phyloP scores from a whole-genome alignment of 2,797 vertebrate genomes.

The Scarus forsteni region DNA sequence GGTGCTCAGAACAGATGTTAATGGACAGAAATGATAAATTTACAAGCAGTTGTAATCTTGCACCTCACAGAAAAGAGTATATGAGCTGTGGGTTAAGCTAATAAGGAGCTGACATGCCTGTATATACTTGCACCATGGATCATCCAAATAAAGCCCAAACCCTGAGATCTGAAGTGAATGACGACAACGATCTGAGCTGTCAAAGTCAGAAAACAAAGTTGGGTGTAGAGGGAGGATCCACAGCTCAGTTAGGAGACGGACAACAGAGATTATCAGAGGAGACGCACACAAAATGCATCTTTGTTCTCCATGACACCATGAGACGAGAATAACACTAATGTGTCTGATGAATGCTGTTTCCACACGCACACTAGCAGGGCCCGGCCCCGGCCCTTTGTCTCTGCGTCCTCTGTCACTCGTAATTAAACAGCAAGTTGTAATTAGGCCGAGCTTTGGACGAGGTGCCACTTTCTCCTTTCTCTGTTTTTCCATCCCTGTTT shows the following conservation, averaged over 20 bases:
- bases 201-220: constrained; percentile 1
- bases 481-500: constrained; percentile 46
- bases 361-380: constrained; percentile 14
- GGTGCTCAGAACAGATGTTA: too few relatives aligned
- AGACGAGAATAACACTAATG: constrained; percentile 42
- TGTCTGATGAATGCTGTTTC: constrained; percentile 52
- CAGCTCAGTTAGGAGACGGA: constrained; percentile 4
- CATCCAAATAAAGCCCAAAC: background rate
- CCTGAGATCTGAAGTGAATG: background rate
- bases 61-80: too few relatives aligned
- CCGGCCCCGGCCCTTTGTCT: constrained; percentile 46
- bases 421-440: constrained; percentile 64
- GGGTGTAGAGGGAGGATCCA: constrained; percentile 1
- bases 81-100: too few relatives aligned
- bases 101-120: too few relatives aligned
- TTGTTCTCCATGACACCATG: constrained; percentile 36
- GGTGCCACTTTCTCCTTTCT: constrained; percentile 46
- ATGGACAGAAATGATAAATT: too few relatives aligned
- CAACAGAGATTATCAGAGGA: background rate
- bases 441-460: constrained; percentile 47
- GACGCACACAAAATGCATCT: constrained; percentile 14
- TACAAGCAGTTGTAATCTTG: too few relatives aligned
- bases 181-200: background rate
- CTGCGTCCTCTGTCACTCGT: constrained; percentile 57
- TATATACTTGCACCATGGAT: background rate